Percentiles rank a stretch among this genome's conserved stretches.
Evolutionary conservation across 1,140 invertebrate species (phyloP).

Genomic region (Apis florea): DNA sequence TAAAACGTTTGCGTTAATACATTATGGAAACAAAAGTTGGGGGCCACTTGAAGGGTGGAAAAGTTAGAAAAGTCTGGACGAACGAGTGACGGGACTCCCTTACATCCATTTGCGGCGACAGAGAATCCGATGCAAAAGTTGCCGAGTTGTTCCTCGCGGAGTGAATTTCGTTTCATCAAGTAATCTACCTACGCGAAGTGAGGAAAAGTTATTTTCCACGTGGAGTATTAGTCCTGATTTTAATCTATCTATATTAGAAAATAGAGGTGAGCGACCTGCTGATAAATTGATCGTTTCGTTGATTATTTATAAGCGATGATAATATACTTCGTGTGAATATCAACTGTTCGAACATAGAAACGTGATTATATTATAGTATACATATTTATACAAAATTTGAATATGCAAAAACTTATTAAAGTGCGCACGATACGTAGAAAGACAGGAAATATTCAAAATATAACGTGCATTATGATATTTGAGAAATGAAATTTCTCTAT

Average conservation of each 20-base stretch:
- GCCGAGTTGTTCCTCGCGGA: constrained; percentile 16
- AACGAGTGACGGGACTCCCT: constrained; percentile 28
- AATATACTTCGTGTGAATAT: too few relatives aligned
- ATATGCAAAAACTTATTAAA: too few relatives aligned
- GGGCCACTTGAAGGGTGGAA: constrained; percentile 27
- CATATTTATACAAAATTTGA: too few relatives aligned
- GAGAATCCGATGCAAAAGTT: constrained; percentile 35
- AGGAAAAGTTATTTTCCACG: neutral
- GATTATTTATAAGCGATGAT: too few relatives aligned
- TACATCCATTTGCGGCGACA: constrained; percentile 44
- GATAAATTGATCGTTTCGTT: too few relatives aligned
- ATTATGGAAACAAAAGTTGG: constrained; percentile 54
- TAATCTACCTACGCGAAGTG: constrained; percentile 32
- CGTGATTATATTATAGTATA: too few relatives aligned
- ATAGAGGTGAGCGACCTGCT: too few relatives aligned
- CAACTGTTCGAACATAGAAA: too few relatives aligned
- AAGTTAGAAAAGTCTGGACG: constrained; percentile 40
- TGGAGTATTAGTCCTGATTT: neutral
- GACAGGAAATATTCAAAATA: too few relatives aligned
- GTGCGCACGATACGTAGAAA: too few relatives aligned
- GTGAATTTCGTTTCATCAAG: constrained; percentile 46
- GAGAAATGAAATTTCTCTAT: too few relatives aligned
- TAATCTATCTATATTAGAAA: neutral
- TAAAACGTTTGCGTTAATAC: constrained; percentile 51
- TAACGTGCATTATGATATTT: too few relatives aligned